Conservation (phyloP, 2,797 vertebrate genomes). For the Uromys caudimaculatus region DNA sequence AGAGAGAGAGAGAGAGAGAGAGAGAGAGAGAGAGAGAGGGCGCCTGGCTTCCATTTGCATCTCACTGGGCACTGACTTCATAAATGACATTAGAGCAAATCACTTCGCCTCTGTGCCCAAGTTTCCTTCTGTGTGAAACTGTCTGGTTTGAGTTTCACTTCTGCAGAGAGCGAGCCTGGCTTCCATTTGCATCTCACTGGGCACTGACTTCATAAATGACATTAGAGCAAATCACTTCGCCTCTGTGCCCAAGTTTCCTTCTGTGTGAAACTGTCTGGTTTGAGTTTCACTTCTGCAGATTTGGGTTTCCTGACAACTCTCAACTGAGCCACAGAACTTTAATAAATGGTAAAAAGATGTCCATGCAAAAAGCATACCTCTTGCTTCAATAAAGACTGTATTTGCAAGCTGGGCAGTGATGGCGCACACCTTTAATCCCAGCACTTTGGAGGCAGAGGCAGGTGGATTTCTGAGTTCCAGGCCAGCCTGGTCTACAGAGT, state of each 20-base stretch:
- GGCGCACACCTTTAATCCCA: too few relatives aligned
- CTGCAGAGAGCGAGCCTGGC: background rate
- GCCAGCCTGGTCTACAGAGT: too few relatives aligned
- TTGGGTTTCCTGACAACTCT: constrained; percentile 1
- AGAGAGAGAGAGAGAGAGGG: too few relatives aligned
- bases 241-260: background rate
- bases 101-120: background rate
- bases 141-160: background rate
- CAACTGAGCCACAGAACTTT: constrained; percentile 8
- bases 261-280: background rate
- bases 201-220: background rate
- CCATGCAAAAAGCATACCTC: background rate
- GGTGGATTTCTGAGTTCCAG: too few relatives aligned
- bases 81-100: background rate
- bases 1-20: too few relatives aligned
- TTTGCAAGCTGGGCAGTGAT: too few relatives aligned
- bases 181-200: background rate
- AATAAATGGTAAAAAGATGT: background rate
- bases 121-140: constrained; percentile 29
- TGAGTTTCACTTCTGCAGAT: background rate
- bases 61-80: background rate
- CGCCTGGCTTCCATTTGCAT: background rate
- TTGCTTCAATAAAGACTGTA: background rate
- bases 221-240: background rate
- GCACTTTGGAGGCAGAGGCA: too few relatives aligned